Conservation (phyloP, 2,797 vertebrate species). For the Chaetophractus vellerosus region DNA sequence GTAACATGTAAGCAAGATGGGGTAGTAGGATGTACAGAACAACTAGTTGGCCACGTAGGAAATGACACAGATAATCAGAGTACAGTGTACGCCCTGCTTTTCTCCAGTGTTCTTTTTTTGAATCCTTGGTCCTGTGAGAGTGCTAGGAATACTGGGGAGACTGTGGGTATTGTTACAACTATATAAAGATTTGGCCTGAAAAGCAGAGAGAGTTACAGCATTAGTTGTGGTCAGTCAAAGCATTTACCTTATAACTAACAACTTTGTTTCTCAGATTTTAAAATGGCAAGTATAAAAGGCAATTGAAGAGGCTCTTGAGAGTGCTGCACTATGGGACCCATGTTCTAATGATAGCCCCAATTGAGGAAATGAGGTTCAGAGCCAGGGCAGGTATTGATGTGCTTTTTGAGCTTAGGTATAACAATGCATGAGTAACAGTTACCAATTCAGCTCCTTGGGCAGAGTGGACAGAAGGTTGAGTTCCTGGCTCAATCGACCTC, state of each 20-base stretch:
- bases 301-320: neutral
- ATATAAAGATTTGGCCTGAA: neutral
- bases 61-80: neutral
- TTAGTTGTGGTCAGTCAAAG: neutral
- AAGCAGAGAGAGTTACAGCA: neutral
- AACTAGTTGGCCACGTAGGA: neutral
- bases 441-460: neutral
- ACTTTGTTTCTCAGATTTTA: constrained; percentile 41
- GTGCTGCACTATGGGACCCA: neutral
- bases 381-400: neutral
- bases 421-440: neutral
- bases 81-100: neutral
- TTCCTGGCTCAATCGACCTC: neutral
- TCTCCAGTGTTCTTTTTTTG: constrained; percentile 11
- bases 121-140: constrained; percentile 22
- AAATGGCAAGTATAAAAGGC: constrained; percentile 39
- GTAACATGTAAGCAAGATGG: neutral
- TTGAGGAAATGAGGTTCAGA: neutral
- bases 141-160: neutral
- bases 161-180: neutral
- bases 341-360: neutral
- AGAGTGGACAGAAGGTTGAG: neutral
- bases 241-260: constrained; percentile 1
- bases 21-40: neutral
- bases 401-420: constrained; percentile 43